Percentiles rank a stretch among this genome's conserved stretches.
Evolutionary conservation across 2,888 invertebrate genomes (phyloP).

Genomic region (Amphipoea lucens): DNA sequence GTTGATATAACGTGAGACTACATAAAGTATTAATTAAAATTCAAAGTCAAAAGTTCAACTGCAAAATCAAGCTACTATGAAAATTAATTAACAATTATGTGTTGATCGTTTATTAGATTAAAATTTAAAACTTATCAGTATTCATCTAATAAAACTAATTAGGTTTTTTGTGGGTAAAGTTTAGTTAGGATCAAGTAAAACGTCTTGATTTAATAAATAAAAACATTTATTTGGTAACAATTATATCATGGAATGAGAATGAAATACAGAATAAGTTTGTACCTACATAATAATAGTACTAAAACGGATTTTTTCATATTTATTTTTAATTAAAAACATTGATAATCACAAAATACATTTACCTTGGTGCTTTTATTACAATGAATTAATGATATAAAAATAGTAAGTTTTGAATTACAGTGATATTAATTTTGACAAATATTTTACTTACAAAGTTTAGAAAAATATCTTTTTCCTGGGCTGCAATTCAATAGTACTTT

Average conservation of each 20-base stretch:
- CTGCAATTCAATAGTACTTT: neutral
- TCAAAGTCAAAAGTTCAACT: neutral
- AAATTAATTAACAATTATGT: neutral
- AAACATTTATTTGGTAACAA: conserved; percentile 50
- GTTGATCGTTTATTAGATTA: neutral
- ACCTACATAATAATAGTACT: neutral
- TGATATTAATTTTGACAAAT: neutral
- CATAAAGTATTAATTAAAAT: too few relatives aligned
- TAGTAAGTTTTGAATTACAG: conserved; percentile 4
- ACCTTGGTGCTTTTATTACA: neutral
- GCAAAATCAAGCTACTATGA: too few relatives aligned
- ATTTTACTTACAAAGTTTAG: too few relatives aligned
- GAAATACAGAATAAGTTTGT: conserved; percentile 12
- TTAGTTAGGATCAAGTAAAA: conserved; percentile 2
- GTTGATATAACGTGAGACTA: too few relatives aligned
- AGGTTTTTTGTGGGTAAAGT: neutral
- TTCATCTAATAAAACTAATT: neutral
- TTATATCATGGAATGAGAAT: conserved; percentile 44
- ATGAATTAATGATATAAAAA: neutral
- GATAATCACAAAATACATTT: conserved; percentile 7
- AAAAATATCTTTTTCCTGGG: neutral
- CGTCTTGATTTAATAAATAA: conserved; percentile 34
- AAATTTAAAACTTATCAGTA: neutral
- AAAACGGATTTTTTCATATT: neutral
- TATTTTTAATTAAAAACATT: neutral